Evolutionary conservation across 2,113 vertebrate genomes (phyloP), one percentile per base, ranked within the genome.

Genomic region (Furnarius figulus): DNA sequence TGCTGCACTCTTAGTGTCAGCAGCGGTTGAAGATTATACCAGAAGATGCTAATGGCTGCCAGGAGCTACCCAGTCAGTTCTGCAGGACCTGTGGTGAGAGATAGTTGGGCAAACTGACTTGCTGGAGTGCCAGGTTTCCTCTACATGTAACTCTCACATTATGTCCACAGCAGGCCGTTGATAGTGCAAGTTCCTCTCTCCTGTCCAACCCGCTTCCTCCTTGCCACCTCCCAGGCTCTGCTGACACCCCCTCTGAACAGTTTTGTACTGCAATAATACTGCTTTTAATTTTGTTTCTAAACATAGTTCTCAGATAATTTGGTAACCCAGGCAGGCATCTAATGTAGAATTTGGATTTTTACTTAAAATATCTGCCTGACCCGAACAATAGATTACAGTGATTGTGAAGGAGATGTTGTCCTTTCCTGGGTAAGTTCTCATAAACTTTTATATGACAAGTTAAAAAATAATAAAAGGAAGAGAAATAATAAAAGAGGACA

Each of bases 401-500:
- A 80, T 71, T 86, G 56, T 90, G 90, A 94, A 92, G 95, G 92
- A 82, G 87, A 67, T 86, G 37, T 50, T 94, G 92, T 96, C 89
- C 71, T 93, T 91, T 94, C 67, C 74, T 52, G 65, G 44, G 14
- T 59, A 77, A 77, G 63, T 90, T 91, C 79, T 94, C 83, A 49
- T 91, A 59, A 96, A 94, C 72, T 90, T 96, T 95, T 88, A 96
- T 93, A 50, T 78, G 92, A 47, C 46, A 46, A 50, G 68, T 87
- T 95, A 96, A 96, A 95, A 93, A 95, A 83, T 75, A 95, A 67
- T 93, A 90, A 91, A 96, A 86, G 39, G 56, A 87, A 91, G 20
- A 77, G 24, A 72, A 95, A 96, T 94, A 96, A 80, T 88, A 93
- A 77, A 95, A 87, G 20, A 90, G 46, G 47, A 80, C 59, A 67